Evolutionary conservation across 2,797 vertebrate species (phyloP).

Genomic region (Cryptoprocta ferox): DNA sequence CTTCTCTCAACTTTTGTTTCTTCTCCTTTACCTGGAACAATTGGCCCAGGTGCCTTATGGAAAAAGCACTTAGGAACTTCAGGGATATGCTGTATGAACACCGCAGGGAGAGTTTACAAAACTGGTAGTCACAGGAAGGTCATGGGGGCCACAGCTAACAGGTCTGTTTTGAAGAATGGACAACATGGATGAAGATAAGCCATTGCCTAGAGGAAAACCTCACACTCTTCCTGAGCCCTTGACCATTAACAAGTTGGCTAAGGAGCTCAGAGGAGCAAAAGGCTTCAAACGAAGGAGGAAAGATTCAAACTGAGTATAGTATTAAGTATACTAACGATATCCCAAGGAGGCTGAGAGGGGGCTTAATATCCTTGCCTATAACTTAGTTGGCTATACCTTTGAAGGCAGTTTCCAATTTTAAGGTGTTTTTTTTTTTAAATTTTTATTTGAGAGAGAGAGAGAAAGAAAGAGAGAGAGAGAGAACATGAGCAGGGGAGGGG

Average conservation of each 20-base stretch:
- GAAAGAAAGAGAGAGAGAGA: no score
- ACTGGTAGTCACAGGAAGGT: neutral
- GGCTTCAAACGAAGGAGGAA: neutral
- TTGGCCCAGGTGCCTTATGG: neutral
- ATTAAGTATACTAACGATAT: neutral
- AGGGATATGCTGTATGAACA: neutral
- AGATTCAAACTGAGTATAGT: neutral
- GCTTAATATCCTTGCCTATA: neutral
- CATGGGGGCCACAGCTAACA: neutral
- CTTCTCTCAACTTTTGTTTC: neutral
- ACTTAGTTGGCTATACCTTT: neutral
- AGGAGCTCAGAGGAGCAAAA: neutral
- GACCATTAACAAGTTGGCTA: neutral
- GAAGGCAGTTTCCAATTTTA: neutral
- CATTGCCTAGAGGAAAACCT: neutral
- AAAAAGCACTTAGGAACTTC: neutral
- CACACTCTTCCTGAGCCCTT: neutral
- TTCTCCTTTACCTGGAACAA: neutral
- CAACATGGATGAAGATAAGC: neutral
- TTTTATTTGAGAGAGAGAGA: no score
- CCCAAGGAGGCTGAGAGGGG: neutral
- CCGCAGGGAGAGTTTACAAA: neutral
- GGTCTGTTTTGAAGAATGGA: neutral
- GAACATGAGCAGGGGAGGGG: no score
- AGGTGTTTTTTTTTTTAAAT: no score